Evolutionary conservation across 2,797 vertebrate genomes (phyloP).

Genomic region (Periparus ater): DNA sequence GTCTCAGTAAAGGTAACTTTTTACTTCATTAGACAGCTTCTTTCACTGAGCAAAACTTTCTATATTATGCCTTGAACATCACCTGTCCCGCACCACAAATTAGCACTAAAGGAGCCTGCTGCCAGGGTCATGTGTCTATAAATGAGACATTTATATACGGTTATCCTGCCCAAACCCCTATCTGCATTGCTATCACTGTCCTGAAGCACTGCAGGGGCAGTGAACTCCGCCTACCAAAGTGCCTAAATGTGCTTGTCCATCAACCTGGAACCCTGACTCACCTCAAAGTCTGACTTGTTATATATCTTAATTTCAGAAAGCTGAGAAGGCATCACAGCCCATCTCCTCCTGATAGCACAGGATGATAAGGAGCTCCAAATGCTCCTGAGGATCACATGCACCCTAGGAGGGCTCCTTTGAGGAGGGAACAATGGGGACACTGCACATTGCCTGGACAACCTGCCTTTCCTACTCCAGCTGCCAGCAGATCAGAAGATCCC

Average conservation of each 20-base stretch:
- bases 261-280: fast-evolving
- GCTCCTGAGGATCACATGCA: not conserved
- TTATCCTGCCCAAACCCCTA: not conserved
- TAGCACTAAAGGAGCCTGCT: not conserved
- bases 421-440: not conserved
- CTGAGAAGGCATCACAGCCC: not conserved
- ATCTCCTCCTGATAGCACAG: not conserved
- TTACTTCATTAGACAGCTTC: not conserved
- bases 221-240: not conserved
- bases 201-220: not conserved
- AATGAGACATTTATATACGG: not conserved
- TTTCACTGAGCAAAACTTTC: not conserved
- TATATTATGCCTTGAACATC: not conserved
- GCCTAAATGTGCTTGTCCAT: not conserved
- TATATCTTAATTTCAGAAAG: not conserved
- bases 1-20: not conserved
- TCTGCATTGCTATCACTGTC: not conserved
- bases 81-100: not conserved
- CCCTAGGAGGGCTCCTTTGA: not conserved
- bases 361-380: not conserved
- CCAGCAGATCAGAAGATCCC: not conserved
- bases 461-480: not conserved
- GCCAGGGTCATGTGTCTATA: not conserved
- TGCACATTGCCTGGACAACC: fast-evolving
- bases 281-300: not conserved